Evolutionary conservation across 2,888 invertebrate species (phyloP).

Genomic region (Amblyjoppa fuscipennis): DNA sequence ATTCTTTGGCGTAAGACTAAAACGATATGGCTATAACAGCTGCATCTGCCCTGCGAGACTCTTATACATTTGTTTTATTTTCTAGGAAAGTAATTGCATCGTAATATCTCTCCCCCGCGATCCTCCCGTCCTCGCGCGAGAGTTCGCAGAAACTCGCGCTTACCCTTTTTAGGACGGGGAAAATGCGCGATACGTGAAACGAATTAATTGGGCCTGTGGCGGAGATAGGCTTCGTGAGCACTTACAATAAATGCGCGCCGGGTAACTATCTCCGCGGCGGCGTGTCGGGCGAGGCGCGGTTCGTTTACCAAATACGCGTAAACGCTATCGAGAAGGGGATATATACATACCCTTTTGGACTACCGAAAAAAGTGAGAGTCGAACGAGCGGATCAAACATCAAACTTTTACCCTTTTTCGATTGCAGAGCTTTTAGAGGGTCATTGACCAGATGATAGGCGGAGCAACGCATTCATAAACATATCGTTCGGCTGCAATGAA

Average conservation of each 20-base stretch:
- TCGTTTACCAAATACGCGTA: conserved; percentile 57
- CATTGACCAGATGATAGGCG: too few relatives aligned
- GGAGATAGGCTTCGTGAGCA: conserved; percentile 84
- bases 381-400: background rate
- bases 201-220: conserved; percentile 78
- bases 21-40: background rate
- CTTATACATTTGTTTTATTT: background rate
- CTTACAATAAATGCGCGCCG: conserved; percentile 80
- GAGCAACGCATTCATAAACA: too few relatives aligned
- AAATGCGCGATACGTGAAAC: conserved; percentile 73
- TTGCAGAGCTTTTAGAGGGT: background rate
- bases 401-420: background rate
- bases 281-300: conserved; percentile 65
- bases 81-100: background rate
- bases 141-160: conserved; percentile 55
- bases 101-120: conserved; percentile 3
- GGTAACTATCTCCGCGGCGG: conserved; percentile 69
- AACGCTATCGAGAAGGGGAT: conserved; percentile 33
- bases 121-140: conserved; percentile 40
- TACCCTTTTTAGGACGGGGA: conserved; percentile 74
- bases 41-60: conserved; percentile 19
- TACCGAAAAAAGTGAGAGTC: conserved; percentile 43
- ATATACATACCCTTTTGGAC: conserved; percentile 7
- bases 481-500: too few relatives aligned
- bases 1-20: background rate